phyloP scores from a whole-genome alignment of 2,113 vertebrate genomes.

The Nyctereutes procyonoides region DNA sequence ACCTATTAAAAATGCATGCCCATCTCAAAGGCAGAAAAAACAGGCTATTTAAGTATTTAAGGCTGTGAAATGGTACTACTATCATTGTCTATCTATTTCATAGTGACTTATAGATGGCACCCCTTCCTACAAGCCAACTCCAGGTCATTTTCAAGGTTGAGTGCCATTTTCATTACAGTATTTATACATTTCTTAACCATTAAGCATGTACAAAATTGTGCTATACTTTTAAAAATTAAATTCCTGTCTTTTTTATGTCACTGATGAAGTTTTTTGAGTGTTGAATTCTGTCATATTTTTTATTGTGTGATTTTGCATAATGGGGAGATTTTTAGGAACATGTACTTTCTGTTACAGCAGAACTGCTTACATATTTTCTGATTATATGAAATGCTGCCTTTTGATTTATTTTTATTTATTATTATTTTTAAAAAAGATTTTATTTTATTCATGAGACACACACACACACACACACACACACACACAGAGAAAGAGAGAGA shows the following conservation, averaged over 20 bases:
- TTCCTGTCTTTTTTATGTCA: neutral
- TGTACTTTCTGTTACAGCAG: neutral
- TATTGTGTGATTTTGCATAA: neutral
- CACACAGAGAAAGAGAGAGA: too few relatives aligned
- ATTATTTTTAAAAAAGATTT: neutral
- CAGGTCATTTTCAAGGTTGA: neutral
- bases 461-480: too few relatives aligned
- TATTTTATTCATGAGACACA: too few relatives aligned
- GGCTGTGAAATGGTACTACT: neutral
- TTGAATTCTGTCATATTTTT: neutral
- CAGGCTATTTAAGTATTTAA: neutral
- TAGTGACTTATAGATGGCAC: neutral
- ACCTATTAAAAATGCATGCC: neutral
- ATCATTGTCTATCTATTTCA: neutral
- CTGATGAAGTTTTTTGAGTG: neutral
- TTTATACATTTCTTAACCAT: neutral
- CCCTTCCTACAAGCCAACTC: neutral
- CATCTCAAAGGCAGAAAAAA: constrained; percentile 7
- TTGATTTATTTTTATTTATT: neutral
- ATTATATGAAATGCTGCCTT: constrained; percentile 3
- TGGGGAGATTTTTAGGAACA: neutral
- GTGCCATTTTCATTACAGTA: neutral
- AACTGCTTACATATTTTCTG: neutral
- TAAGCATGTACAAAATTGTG: neutral
- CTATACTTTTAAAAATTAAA: neutral